Percentiles rank a stretch among this genome's conserved stretches.
These are phyloP conservation scores for Chromis chromis DNA, from an alignment of 2,797 vertebrate species.

Conservation along the genomic window DNA sequence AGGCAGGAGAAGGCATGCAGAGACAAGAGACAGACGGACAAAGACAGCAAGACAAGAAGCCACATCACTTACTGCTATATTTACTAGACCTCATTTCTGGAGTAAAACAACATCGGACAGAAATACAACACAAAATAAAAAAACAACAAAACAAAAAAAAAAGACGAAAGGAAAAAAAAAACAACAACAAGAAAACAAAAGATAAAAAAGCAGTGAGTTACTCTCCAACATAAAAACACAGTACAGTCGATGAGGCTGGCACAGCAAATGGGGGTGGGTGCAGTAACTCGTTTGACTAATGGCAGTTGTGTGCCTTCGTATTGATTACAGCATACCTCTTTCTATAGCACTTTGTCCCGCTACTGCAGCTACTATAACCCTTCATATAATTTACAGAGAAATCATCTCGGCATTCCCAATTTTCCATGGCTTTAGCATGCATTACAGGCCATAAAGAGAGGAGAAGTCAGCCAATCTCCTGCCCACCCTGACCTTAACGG, in stretches of 20 bases:
- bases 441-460: slow-evolving; percentile 39
- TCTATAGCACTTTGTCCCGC: slow-evolving; percentile 54
- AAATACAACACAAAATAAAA: slow-evolving; percentile 60
- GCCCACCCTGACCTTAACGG: slow-evolving; percentile 29
- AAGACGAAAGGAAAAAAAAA: slow-evolving; percentile 40
- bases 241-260: slow-evolving; percentile 74
- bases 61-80: slow-evolving; percentile 85
- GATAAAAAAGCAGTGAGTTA: slow-evolving; percentile 77
- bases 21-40: slow-evolving; percentile 61
- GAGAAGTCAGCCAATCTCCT: slow-evolving; percentile 31
- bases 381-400: slow-evolving; percentile 65
- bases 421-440: slow-evolving; percentile 63
- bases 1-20: slow-evolving; percentile 76
- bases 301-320: slow-evolving; percentile 58
- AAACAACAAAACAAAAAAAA: slow-evolving; percentile 62
- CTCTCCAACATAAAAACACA: slow-evolving; percentile 79
- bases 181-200: slow-evolving; percentile 62
- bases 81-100: slow-evolving; percentile 85
- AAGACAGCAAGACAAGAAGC: slow-evolving; percentile 82
- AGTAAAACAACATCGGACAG: slow-evolving; percentile 76
- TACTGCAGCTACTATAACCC: slow-evolving; percentile 57
- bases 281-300: slow-evolving; percentile 72
- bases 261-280: slow-evolving; percentile 71
- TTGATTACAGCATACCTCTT: slow-evolving; percentile 64
- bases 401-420: slow-evolving; percentile 57